Evolutionary conservation across 2,888 invertebrate species (phyloP).

Genomic region (Pristionchus fissidentatus): DNA sequence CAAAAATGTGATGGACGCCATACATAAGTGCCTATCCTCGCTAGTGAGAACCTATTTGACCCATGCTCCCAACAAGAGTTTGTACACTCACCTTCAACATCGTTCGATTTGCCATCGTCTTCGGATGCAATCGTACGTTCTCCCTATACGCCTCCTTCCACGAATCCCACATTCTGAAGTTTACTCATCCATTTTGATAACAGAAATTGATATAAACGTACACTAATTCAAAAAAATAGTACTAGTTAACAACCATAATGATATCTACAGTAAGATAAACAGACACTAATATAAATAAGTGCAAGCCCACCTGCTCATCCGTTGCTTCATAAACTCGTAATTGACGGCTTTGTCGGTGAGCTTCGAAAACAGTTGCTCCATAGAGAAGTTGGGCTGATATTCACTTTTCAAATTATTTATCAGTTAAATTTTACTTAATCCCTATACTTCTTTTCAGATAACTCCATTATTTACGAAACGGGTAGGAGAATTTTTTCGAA

Average conservation of each 20-base stretch:
- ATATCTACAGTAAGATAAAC: neutral
- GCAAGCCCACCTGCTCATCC: slow-evolving; percentile 72
- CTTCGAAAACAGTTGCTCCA: slow-evolving; percentile 73
- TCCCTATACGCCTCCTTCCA: slow-evolving; percentile 50
- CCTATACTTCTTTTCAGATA: neutral
- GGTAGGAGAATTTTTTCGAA: too few relatives aligned
- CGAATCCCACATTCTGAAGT: slow-evolving; percentile 56
- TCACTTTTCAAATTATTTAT: neutral
- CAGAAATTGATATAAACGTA: too few relatives aligned
- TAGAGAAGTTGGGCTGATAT: slow-evolving; percentile 64
- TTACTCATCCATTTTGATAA: neutral
- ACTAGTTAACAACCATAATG: too few relatives aligned
- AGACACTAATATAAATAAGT: neutral
- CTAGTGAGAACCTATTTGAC: too few relatives aligned
- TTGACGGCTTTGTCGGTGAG: slow-evolving; percentile 76
- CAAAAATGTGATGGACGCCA: too few relatives aligned
- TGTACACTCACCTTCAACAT: slow-evolving; percentile 20
- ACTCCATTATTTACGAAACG: too few relatives aligned
- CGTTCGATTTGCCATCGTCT: slow-evolving; percentile 46
- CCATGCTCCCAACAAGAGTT: neutral
- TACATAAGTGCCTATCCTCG: too few relatives aligned
- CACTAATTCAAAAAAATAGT: too few relatives aligned
- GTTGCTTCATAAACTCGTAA: slow-evolving; percentile 77
- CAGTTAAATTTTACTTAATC: neutral
- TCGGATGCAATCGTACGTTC: slow-evolving; percentile 48